Evolutionary conservation across 2,113 vertebrate genomes (phyloP), one percentile per base, ranked within the genome.

Genomic region (Tiliqua scincoides): DNA sequence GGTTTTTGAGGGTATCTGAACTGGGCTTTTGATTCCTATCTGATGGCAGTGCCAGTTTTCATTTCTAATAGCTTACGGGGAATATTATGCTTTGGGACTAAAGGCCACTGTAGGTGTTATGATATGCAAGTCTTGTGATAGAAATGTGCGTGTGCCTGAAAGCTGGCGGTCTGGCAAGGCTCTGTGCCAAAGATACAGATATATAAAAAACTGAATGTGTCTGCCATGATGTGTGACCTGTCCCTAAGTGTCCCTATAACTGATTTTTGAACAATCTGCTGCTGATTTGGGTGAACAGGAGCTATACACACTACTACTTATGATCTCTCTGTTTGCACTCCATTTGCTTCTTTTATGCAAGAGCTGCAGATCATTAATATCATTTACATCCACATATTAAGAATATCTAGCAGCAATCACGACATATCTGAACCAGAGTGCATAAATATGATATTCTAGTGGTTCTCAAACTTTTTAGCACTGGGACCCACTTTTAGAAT

Each of bases 1-100:
- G 73, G 75, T 86, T 65, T 68, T 77, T 32, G 25, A 70, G 25
- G 75, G 20, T 57, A 89, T 85, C 61, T 65, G 70, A 87, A 75
- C 43, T 79, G 65, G 74, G 61, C 48, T 71, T 85, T n/a, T 8
- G 43, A 48, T 48, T 48, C 30, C 35, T 70, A 79, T 92, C 85
- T 91, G 80, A 52, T 84, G n/a, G 1, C 75, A 65, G 20, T 9
- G 20, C 18, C 54, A 17, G 3, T 75, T 59, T 88, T 68, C 88
- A 89, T 74, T 37, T 85, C 74, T 87, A 89, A 87, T 0, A 0
- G 1, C 3, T 32, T 91, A 5, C 0, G 25, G 7, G 59, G 21
- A 88, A 27, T 32, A 76, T 90, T 87, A 10, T 85, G 48, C 0
- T 23, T 32, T 80, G 62, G 68, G 83, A 67, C 71, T 82, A 57